Conservation (phyloP, 2,797 vertebrate species). For the Labeo calbasu region DNA sequence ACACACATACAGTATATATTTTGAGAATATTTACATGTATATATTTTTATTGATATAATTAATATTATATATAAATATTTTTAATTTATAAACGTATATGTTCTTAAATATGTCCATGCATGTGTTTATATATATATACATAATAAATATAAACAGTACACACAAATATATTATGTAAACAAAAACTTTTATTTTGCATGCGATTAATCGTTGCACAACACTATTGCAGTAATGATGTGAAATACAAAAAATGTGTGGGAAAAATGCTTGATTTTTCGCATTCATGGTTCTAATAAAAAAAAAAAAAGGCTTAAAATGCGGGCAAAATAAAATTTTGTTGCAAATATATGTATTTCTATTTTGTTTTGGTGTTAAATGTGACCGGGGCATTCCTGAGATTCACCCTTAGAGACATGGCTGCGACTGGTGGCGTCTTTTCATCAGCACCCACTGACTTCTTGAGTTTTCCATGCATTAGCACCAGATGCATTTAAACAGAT, state of each 20-base stretch:
- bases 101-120: too few relatives aligned
- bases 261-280: not conserved
- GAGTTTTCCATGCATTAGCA: conserved; percentile 38
- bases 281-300: not conserved
- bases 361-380: not conserved
- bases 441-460: not conserved
- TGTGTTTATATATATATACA: too few relatives aligned
- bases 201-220: too few relatives aligned
- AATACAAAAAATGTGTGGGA: not conserved
- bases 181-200: too few relatives aligned
- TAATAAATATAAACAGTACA: too few relatives aligned
- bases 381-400: not conserved
- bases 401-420: not conserved
- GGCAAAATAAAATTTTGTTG: not conserved
- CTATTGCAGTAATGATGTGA: not conserved
- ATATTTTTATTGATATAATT: too few relatives aligned
- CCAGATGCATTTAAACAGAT: conserved; percentile 58
- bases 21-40: too few relatives aligned
- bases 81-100: too few relatives aligned
- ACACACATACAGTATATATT: too few relatives aligned
- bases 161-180: too few relatives aligned
- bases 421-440: not conserved
- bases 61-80: too few relatives aligned
- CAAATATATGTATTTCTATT: too few relatives aligned
- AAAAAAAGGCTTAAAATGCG: not conserved